Evolutionary conservation across 1,140 invertebrate genomes (phyloP), one percentile per base, ranked within the genome.

Genomic region (Zophobas atratus): DNA sequence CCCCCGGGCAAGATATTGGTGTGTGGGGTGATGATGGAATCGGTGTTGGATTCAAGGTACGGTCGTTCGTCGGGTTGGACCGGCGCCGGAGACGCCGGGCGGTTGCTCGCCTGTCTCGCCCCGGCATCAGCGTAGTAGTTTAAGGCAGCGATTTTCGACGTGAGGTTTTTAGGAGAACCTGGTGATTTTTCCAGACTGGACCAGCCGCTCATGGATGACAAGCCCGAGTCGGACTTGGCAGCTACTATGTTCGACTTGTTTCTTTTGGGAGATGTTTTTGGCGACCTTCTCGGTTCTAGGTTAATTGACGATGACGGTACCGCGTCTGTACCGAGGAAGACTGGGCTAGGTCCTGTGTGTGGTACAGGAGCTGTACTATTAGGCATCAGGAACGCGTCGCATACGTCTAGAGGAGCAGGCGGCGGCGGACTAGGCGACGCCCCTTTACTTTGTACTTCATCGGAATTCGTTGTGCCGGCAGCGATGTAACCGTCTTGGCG

Each of bases 151-250:
- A 79, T 63, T 76, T 82, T 83, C 6, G 55, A 48, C 5, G 48
- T 56, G 4, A 79, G 80, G 67, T 85, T 86, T 80, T 90, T 90
- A 0, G 94, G 93, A 0, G 93, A 94, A 63, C 92, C 92, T 6
- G 94, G 94, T 38, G 94, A 95, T 87, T 95, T 96, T 86, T 95
- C 94, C 79, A 94, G 86, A 84, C 92, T 94, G 5, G 93, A 95
- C 92, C 94, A 95, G 8, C 93, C 93, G 85, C 93, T 96, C 91
- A 96, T 94, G 6, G 94, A 95, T 0, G 94, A 95, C 51, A 96
- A 86, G 1, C 94, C 94, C 0, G 94, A 96, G 87, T 96, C 94
- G 3, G 94, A 95, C 85, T 94, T 94, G 2, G 92, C 92, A 39
- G 92, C 88, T 6, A 91, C 90, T 60, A 93, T 92, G 84, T 91